Conservation (phyloP, 1,140 invertebrate genomes). For the Diuraphis noxia region DNA sequence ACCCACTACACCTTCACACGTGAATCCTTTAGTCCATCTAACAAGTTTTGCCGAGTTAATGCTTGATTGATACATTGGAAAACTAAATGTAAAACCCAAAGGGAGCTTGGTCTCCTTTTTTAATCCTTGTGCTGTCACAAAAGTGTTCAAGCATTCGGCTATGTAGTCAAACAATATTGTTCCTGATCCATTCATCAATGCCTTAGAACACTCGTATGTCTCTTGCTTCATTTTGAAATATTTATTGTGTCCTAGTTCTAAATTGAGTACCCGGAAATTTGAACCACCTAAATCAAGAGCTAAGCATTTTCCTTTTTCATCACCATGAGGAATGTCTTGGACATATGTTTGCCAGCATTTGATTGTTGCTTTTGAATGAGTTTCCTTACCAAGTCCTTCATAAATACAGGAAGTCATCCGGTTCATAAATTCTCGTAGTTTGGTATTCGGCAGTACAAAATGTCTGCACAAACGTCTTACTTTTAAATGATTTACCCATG, state of each 20-base stretch:
- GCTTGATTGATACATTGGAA: conserved; percentile 75
- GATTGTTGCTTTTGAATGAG: conserved; percentile 74
- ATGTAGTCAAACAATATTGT: conserved; percentile 76
- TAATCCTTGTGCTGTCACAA: conserved; percentile 65
- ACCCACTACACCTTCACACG: conserved; percentile 72
- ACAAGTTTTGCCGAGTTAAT: conserved; percentile 71
- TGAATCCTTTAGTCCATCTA: conserved; percentile 82
- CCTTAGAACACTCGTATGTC: conserved; percentile 91
- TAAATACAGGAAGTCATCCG: conserved; percentile 76
- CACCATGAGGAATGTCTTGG: conserved; percentile 64
- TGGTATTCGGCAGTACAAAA: neutral
- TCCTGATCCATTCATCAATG: conserved; percentile 88
- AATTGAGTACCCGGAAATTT: conserved; percentile 75
- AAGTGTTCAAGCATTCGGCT: conserved; percentile 72
- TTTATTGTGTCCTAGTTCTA: conserved; percentile 65
- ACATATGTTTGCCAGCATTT: conserved; percentile 96
- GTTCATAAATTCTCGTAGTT: conserved; percentile 55
- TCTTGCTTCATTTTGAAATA: conserved; percentile 79
- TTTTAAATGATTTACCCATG: conserved; percentile 22
- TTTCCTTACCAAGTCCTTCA: conserved; percentile 75
- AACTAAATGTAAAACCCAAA: conserved; percentile 84
- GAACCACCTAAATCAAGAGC: conserved; percentile 81
- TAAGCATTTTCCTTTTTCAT: conserved; percentile 72
- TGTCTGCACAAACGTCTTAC: conserved; percentile 10
- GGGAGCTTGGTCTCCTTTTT: conserved; percentile 67